phyloP scores from a whole-genome alignment of 2,797 vertebrate genomes.

The Picus viridis region DNA sequence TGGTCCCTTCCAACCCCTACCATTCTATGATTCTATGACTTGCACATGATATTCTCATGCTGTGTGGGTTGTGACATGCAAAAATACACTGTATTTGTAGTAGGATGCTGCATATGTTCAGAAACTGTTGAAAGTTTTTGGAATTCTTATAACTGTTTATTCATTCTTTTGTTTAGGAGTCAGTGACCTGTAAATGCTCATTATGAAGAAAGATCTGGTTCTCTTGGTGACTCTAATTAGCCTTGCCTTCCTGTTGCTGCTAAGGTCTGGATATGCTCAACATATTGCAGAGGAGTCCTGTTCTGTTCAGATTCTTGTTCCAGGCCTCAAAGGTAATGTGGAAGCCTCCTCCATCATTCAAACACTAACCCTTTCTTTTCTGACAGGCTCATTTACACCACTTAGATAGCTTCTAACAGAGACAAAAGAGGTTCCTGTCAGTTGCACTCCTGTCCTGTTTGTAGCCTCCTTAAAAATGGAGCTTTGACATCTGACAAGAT shows the following conservation, averaged over 20 bases:
- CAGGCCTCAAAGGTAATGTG: slow-evolving; percentile 94
- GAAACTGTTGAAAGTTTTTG: slow-evolving; percentile 44
- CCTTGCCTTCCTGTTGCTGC: slow-evolving; percentile 83
- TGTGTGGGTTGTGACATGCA: not conserved
- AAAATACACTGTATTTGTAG: not conserved
- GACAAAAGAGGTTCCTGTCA: slow-evolving; percentile 2
- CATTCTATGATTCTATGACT: not conserved
- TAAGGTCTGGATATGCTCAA: slow-evolving; percentile 82
- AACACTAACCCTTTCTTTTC: slow-evolving; percentile 2
- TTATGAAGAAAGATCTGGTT: slow-evolving; percentile 85
- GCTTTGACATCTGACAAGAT: not conserved
- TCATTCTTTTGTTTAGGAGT: slow-evolving; percentile 77
- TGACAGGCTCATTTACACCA: not conserved
- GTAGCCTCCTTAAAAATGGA: not conserved
- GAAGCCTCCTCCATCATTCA: not conserved
- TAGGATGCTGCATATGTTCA: slow-evolving; percentile 1
- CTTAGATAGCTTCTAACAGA: not conserved
- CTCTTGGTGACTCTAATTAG: slow-evolving; percentile 78
- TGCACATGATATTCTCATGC: not conserved
- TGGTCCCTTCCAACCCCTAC: too few species aligned
- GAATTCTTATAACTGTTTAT: slow-evolving; percentile 71
- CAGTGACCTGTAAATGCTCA: slow-evolving; percentile 75
- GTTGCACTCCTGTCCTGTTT: not conserved
- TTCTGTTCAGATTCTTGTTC: slow-evolving; percentile 95
- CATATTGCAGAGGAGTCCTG: slow-evolving; percentile 90